Conservation (phyloP, 2,113 vertebrate species). For the Gasterosteus aculeatus region DNA sequence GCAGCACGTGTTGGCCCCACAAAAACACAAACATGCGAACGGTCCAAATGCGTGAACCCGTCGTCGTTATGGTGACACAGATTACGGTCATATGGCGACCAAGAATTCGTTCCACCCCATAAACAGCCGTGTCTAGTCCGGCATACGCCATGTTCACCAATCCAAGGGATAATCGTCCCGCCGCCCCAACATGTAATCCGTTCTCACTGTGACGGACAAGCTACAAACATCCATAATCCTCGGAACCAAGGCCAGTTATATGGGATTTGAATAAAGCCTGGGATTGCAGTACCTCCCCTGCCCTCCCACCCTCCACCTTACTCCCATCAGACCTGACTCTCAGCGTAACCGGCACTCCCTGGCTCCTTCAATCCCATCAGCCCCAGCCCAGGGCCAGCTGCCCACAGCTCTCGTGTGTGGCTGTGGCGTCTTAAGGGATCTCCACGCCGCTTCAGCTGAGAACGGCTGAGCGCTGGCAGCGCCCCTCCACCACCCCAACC, state of each 20-base stretch:
- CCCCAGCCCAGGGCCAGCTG: conserved; percentile 42
- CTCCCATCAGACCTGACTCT: neutral
- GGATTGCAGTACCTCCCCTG: neutral
- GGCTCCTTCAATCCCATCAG: conserved; percentile 55
- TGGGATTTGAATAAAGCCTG: conserved; percentile 23
- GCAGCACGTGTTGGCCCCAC: neutral
- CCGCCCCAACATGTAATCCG: conserved; percentile 16
- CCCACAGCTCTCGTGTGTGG: conserved; percentile 63
- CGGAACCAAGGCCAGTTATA: conserved; percentile 15
- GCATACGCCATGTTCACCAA: conserved; percentile 4
- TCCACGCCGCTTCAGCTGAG: conserved; percentile 38
- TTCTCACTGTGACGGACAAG: conserved; percentile 1
- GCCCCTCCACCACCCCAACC: neutral
- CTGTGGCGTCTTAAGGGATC: conserved; percentile 73
- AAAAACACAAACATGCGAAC: neutral
- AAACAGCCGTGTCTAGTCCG: neutral
- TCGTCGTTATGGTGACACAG: neutral
- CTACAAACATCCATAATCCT: neutral
- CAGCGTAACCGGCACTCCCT: neutral
- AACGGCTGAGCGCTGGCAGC: conserved; percentile 41
- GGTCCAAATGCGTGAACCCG: neutral
- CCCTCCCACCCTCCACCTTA: neutral
- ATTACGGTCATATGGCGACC: neutral
- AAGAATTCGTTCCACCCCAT: neutral
- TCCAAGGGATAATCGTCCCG: neutral